Conservation (phyloP, 2,113 vertebrate species). For the Platysternon megacephalum region DNA sequence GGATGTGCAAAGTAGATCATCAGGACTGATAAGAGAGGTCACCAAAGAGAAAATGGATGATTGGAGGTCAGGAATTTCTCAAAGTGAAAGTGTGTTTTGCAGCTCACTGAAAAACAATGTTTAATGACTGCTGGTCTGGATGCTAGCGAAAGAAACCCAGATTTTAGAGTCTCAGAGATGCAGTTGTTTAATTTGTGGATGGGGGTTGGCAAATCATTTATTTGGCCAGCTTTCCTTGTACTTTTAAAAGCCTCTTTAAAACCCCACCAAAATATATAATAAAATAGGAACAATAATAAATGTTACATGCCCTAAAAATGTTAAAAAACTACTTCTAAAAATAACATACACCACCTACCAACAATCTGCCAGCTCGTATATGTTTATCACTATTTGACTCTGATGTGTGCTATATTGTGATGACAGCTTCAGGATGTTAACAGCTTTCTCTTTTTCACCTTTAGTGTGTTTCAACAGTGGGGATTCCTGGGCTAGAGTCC, state of each 20-base stretch:
- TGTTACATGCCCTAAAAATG: background rate
- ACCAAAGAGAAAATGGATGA: background rate
- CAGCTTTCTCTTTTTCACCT: background rate
- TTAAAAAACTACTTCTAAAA: background rate
- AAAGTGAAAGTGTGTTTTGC: background rate
- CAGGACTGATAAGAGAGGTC: background rate
- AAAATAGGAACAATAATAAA: background rate
- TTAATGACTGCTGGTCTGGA: background rate
- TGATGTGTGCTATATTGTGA: background rate
- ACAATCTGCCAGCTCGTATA: background rate
- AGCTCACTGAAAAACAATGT: background rate
- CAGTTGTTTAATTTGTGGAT: background rate
- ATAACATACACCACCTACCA: background rate
- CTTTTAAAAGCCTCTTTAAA: background rate
- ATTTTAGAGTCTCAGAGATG: background rate
- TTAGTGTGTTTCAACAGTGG: background rate
- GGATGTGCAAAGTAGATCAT: background rate
- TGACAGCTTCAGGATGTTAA: background rate
- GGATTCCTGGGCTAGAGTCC: background rate
- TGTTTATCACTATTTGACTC: background rate
- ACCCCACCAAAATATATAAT: background rate
- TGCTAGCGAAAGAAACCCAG: background rate
- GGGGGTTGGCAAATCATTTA: background rate
- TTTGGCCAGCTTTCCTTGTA: background rate
- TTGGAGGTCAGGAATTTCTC: background rate